These are phyloP conservation scores for Petrophora chlorosata DNA, from an alignment of 2,888 invertebrate genomes.

Conservation along the genomic window DNA sequence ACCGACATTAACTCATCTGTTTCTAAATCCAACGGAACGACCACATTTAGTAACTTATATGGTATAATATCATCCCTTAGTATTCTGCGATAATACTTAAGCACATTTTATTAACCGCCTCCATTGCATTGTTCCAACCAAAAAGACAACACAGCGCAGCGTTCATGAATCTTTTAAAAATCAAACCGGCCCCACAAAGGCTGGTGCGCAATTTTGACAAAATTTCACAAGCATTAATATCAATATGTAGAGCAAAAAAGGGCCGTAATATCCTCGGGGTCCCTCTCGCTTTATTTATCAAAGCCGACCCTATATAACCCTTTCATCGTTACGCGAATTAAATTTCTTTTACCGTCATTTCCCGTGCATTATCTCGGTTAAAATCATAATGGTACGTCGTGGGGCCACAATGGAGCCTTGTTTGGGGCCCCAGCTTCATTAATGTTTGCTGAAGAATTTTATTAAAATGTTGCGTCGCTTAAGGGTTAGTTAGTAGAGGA, in stretches of 20 bases:
- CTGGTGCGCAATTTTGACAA: constrained; percentile 75
- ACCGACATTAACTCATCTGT: too few relatives aligned
- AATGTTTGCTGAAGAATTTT: constrained; percentile 80
- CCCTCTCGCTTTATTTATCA: constrained; percentile 76
- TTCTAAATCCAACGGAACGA: too few relatives aligned
- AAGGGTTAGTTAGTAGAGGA: too few relatives aligned
- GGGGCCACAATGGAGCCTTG: constrained; percentile 70
- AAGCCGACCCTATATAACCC: constrained; percentile 78
- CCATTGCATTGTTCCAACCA: constrained; percentile 16
- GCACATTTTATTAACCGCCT: constrained; percentile 5
- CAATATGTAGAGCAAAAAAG: constrained; percentile 81
- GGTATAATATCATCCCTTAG: too few relatives aligned
- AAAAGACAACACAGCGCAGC: constrained; percentile 23
- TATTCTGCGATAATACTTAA: too few relatives aligned
- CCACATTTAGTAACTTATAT: too few relatives aligned
- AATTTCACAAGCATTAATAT: constrained; percentile 80
- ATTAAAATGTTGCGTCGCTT: constrained; percentile 79
- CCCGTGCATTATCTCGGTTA: constrained; percentile 83
- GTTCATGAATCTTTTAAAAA: constrained; percentile 40
- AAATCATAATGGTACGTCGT: constrained; percentile 77
- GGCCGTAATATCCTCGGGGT: constrained; percentile 74
- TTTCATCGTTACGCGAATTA: constrained; percentile 83
- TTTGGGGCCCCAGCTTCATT: constrained; percentile 71
- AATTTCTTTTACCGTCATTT: constrained; percentile 84
- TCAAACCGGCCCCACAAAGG: constrained; percentile 37